A percentile compares a stretch with the other conserved stretches of the same genome.
These are phyloP conservation scores for Hyperoplus immaculatus DNA, from an alignment of 2,797 vertebrate genomes.

Conservation along the genomic window DNA sequence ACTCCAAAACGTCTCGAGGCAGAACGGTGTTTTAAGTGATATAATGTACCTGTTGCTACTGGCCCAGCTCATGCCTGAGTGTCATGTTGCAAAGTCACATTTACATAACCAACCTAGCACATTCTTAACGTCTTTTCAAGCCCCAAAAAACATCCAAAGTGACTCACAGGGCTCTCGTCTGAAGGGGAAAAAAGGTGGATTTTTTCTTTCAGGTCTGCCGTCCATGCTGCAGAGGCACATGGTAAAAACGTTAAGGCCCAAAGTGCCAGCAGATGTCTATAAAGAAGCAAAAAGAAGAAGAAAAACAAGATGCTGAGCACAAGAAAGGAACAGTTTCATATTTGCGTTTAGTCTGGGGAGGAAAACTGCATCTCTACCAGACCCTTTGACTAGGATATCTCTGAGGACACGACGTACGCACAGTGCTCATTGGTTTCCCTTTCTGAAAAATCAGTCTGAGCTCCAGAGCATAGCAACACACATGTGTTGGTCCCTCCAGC, in stretches of 20 bases:
- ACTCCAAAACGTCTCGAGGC: slow-evolving; percentile 26
- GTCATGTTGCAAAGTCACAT: slow-evolving; percentile 29
- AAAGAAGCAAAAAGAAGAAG: slow-evolving; percentile 49
- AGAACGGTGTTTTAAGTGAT: neutral
- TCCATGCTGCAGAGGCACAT: slow-evolving; percentile 60
- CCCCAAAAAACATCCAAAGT: slow-evolving; percentile 16
- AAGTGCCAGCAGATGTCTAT: slow-evolving; percentile 79
- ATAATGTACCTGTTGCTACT: slow-evolving; percentile 23
- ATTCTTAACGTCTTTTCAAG: slow-evolving; percentile 32
- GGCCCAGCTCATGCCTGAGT: slow-evolving; percentile 15
- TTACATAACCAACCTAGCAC: slow-evolving; percentile 41
- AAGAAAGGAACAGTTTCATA: slow-evolving; percentile 57
- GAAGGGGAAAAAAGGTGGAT: slow-evolving; percentile 25
- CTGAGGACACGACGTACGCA: slow-evolving; percentile 58
- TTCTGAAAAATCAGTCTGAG: slow-evolving; percentile 63
- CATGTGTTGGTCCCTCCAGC: slow-evolving; percentile 25
- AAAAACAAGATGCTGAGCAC: slow-evolving; percentile 45
- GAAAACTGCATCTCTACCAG: slow-evolving; percentile 48
- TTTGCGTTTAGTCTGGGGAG: slow-evolving; percentile 38
- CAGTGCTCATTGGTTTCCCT: slow-evolving; percentile 52
- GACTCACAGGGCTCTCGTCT: slow-evolving; percentile 21
- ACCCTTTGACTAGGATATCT: slow-evolving; percentile 42
- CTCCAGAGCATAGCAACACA: slow-evolving; percentile 28
- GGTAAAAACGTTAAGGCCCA: slow-evolving; percentile 73
- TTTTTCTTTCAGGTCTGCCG: slow-evolving; percentile 35